These are phyloP conservation scores for Stomorhina lunata DNA, from an alignment of 2,888 invertebrate species.

Conservation along the genomic window DNA sequence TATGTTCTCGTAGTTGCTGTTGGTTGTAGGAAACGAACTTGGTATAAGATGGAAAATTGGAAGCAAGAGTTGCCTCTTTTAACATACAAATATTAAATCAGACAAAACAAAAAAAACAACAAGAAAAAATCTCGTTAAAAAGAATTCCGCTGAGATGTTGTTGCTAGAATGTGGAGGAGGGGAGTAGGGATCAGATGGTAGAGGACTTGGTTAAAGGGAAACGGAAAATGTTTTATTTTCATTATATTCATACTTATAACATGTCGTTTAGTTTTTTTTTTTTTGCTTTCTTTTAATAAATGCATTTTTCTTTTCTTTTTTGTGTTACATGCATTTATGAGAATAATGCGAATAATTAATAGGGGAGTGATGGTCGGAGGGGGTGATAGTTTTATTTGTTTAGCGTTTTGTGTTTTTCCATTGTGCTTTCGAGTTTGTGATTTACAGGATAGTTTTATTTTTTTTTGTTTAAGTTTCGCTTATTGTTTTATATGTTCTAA, in stretches of 20 bases:
- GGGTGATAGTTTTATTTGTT: background rate
- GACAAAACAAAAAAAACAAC: constrained; percentile 14
- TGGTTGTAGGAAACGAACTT: too few species aligned
- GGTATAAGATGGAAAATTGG: background rate
- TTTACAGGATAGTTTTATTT: background rate
- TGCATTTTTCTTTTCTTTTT: constrained; percentile 8
- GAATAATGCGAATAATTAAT: constrained; percentile 36
- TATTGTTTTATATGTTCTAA: too few species aligned
- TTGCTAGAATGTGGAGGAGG: background rate
- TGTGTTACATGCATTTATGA: constrained; percentile 1
- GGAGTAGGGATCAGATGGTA: background rate
- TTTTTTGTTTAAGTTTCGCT: too few species aligned
- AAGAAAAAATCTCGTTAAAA: constrained; percentile 53
- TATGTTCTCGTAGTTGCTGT: background rate
- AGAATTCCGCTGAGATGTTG: constrained; percentile 59
- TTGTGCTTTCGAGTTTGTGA: too few species aligned
- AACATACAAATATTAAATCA: constrained; percentile 22
- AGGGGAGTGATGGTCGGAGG: background rate
- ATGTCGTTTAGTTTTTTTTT: constrained; percentile 9
- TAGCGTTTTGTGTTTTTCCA: too few species aligned
- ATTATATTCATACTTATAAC: constrained; percentile 39
- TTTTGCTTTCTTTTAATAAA: background rate
- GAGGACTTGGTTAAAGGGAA: constrained; percentile 10
- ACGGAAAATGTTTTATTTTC: constrained; percentile 50
- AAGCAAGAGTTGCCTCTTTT: background rate